A percentile compares a stretch with the other conserved stretches of the same genome.
phyloP scores from a whole-genome alignment of 1,140 invertebrate species.

The Drosophila bocki region DNA sequence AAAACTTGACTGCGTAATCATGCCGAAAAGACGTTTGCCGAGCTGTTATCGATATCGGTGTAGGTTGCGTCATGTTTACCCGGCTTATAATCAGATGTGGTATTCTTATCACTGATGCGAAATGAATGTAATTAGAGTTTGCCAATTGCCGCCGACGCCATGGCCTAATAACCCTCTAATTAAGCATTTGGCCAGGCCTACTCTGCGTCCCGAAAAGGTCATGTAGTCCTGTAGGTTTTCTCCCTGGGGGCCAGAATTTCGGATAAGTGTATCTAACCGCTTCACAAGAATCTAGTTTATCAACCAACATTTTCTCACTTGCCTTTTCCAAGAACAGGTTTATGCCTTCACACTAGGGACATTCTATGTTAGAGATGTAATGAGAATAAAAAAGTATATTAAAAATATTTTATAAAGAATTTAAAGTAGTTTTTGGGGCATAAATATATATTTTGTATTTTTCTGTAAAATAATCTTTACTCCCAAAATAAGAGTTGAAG shows the following conservation, averaged over 20 bases:
- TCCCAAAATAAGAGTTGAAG: neutral
- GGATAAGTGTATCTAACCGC: neutral
- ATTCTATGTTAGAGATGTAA: neutral
- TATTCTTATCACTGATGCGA: constrained; percentile 73
- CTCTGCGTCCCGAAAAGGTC: neutral
- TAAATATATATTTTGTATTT: neutral
- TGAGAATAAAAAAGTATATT: neutral
- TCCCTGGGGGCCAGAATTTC: too few species aligned
- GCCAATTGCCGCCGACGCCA: constrained; percentile 56
- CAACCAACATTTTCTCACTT: neutral
- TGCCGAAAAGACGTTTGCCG: constrained; percentile 44
- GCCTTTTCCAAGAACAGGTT: neutral
- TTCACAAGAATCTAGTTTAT: neutral
- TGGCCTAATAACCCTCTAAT: constrained; percentile 71
- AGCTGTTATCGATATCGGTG: constrained; percentile 50
- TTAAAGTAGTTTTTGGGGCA: neutral
- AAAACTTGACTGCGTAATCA: constrained; percentile 74
- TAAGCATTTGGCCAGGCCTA: constrained; percentile 32
- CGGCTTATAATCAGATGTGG: constrained; percentile 41
- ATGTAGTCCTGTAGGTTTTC: neutral
- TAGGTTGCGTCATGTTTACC: constrained; percentile 41
- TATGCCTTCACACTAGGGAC: neutral
- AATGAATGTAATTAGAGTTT: constrained; percentile 79
- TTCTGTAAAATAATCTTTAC: neutral
- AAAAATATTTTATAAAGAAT: neutral